Base-by-base conservation (phyloP, 2,113 vertebrate species). In the Crotalus helleri region DNA sequence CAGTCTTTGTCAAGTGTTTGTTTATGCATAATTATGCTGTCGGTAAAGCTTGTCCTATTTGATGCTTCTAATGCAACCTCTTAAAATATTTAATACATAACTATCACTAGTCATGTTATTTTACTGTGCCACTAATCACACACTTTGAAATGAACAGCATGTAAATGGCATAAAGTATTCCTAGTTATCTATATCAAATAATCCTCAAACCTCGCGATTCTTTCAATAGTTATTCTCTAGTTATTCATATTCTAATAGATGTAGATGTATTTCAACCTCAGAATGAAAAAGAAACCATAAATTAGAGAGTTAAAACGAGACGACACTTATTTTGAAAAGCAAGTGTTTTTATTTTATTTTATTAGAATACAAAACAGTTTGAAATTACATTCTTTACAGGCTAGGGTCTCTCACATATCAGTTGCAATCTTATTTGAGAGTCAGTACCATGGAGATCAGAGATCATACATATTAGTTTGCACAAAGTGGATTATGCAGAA, bases 1-100 rank as follows among this genome's bases (percentile, higher is more conserved):
- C 55, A 54, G 46, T 51, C 55, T 89, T 89, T 91, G 87, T n/a
- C 55, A 57, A 55, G 4, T 29, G n/a, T 46, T 49, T 91, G 24
- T 59, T 86, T 90, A 93, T 86, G n/a, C 3, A 7, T 93, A 33
- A 51, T 93, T 26, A 91, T 86, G 87, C 69, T 86, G n/a, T 57
- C 4, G 1, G 58, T 69, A 92, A 89, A 54, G n/a, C 46, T 64
- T 85, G 23, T 86, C n/a, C 46, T 33, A 61, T 85, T 89, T 58
- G 87, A 85, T 91, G 55, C 59, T 49, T 64, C 86, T 85, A 91
- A 61, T 81, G 44, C 87, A 89, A 21, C 69, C 88, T 49, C 46
- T 58, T 92, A 85, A 92, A 92, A 93, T 93, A 92, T 92, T 93
- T 92, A 92, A 85, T 33, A 46, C n/a, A 46, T 49, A 92, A 24